phyloP scores from a whole-genome alignment of 2,888 invertebrate species.

The Caenorhabditis sp. region DNA sequence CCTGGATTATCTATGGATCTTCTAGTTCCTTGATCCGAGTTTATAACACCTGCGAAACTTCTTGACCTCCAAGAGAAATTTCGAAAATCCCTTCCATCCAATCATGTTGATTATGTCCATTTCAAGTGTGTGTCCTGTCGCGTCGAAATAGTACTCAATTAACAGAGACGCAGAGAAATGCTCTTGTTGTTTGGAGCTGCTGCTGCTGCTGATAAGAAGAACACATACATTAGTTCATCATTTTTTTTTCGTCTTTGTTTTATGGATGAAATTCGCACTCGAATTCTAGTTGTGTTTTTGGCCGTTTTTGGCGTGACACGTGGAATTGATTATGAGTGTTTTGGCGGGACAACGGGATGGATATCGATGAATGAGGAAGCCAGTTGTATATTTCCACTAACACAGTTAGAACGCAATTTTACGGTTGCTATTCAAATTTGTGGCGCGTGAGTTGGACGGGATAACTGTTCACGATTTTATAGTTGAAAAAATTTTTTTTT shows the following conservation, averaged over 20 bases:
- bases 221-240: background rate
- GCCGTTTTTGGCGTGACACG: background rate
- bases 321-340: background rate
- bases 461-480: too few species aligned
- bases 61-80: background rate
- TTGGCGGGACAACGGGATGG: conserved; percentile 23
- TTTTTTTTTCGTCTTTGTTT: background rate
- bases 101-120: background rate
- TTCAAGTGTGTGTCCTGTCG: background rate
- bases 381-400: conserved; percentile 31
- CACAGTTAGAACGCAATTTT: conserved; percentile 40
- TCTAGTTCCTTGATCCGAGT: too few species aligned
- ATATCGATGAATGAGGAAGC: conserved; percentile 9
- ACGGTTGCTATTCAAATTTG: conserved; percentile 28
- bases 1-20: too few species aligned
- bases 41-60: background rate
- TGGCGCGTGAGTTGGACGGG: conserved; percentile 37
- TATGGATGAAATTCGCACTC: conserved; percentile 2
- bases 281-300: background rate
- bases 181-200: too few species aligned
- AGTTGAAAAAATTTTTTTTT: background rate
- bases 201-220: background rate
- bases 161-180: background rate
- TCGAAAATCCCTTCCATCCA: background rate
- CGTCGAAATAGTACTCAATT: background rate